phyloP scores from a whole-genome alignment of 2,113 vertebrate species.

The Vimba vimba region DNA sequence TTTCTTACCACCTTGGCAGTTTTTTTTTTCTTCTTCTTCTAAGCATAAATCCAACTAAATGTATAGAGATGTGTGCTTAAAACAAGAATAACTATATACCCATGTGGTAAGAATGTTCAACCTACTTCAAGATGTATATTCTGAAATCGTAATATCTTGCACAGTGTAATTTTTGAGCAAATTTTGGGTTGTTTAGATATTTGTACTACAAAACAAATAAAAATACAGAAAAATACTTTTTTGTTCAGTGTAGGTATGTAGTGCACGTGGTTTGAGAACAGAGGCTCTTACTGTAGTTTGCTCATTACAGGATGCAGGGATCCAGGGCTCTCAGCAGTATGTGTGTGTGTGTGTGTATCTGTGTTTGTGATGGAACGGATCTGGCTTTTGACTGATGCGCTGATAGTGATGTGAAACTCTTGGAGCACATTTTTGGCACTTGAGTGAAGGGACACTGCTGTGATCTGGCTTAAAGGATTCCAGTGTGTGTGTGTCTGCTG shows the following conservation, averaged over 20 bases:
- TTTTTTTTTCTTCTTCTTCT: neutral
- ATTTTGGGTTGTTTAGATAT: neutral
- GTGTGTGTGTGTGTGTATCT: neutral
- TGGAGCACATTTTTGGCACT: conserved; percentile 16
- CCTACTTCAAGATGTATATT: neutral
- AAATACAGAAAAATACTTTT: neutral
- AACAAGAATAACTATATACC: neutral
- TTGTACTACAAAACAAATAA: neutral
- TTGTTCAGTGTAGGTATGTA: neutral
- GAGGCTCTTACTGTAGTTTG: neutral
- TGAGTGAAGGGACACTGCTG: conserved; percentile 13
- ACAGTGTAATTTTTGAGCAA: neutral
- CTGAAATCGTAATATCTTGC: neutral
- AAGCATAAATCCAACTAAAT: neutral
- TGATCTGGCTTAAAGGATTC: conserved; percentile 33
- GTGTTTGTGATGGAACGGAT: conserved; percentile 23
- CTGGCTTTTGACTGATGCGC: conserved; percentile 27
- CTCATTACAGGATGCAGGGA: neutral
- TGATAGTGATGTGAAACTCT: conserved; percentile 22
- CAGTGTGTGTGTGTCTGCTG: conserved; percentile 50
- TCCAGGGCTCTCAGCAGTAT: neutral
- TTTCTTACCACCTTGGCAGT: neutral
- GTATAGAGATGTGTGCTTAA: neutral
- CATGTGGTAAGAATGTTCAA: neutral
- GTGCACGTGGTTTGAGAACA: neutral